Conservation (phyloP, 2,113 vertebrate species). For the Megaceryle maxima region DNA sequence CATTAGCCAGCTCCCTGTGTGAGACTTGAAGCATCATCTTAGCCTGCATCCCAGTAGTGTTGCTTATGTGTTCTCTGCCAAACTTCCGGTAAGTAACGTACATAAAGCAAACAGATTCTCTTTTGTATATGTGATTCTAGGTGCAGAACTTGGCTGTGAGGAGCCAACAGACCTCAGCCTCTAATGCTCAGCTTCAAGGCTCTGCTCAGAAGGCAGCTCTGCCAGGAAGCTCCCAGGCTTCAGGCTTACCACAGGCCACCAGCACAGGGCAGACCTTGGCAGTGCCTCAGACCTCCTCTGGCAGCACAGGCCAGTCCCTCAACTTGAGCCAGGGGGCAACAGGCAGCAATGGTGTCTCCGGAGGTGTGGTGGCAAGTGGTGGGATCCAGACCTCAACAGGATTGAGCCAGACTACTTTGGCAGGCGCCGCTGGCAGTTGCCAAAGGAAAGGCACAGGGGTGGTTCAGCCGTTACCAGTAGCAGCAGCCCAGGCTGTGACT, state of each 20-base stretch:
- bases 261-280: slow-evolving; percentile 66
- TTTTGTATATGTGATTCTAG: slow-evolving; percentile 60
- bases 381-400: slow-evolving; percentile 62
- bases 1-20: neutral
- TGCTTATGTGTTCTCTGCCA: neutral
- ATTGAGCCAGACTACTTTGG: slow-evolving; percentile 58
- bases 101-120: neutral
- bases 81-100: fast-evolving
- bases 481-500: slow-evolving; percentile 74
- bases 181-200: slow-evolving; percentile 70
- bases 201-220: slow-evolving; percentile 74
- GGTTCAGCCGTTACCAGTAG: slow-evolving; percentile 73
- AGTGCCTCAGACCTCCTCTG: slow-evolving; percentile 71
- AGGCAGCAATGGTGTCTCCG: slow-evolving; percentile 67
- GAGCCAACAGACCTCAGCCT: slow-evolving; percentile 75
- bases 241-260: slow-evolving; percentile 68
- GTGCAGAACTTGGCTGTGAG: slow-evolving; percentile 84
- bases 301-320: slow-evolving; percentile 71
- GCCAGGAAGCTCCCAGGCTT: slow-evolving; percentile 71
- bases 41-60: neutral
- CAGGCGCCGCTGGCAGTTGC: slow-evolving; percentile 54
- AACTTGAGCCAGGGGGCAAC: slow-evolving; percentile 76
- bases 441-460: slow-evolving; percentile 79
- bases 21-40: neutral
- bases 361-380: slow-evolving; percentile 63